These are phyloP conservation scores for Pseudopipra pipra DNA, from an alignment of 2,113 vertebrate genomes.

Conservation along the genomic window DNA sequence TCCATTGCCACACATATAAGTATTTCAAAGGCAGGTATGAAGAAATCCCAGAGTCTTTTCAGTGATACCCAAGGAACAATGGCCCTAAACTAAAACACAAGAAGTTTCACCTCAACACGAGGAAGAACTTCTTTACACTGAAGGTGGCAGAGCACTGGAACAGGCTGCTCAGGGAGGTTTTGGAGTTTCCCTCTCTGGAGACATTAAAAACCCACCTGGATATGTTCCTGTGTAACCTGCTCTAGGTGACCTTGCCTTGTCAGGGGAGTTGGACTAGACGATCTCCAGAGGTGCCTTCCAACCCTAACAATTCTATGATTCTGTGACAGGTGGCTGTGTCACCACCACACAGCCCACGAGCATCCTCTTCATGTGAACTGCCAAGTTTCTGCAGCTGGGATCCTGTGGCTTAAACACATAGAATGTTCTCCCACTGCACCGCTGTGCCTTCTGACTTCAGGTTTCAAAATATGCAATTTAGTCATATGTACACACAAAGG, in stretches of 20 bases:
- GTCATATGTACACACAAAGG: rapidly evolving
- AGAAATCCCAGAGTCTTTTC: background rate
- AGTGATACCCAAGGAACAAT: background rate
- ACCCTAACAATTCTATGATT: background rate
- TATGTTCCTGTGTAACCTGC: background rate
- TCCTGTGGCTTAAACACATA: background rate
- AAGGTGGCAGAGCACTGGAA: background rate
- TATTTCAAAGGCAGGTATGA: background rate
- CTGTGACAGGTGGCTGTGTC: background rate
- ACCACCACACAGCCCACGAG: rapidly evolving
- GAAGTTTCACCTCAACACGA: background rate
- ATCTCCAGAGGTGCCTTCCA: background rate
- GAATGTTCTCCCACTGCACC: background rate
- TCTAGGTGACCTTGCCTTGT: background rate
- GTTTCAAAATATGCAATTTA: background rate
- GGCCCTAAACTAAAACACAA: background rate
- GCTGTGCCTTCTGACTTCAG: rapidly evolving
- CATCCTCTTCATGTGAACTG: rapidly evolving
- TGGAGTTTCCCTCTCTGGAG: no score
- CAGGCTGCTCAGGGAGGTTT: rapidly evolving
- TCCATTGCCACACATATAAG: no score
- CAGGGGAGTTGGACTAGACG: background rate
- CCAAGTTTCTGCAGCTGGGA: background rate
- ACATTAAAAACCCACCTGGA: background rate
- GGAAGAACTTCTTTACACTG: background rate